Base-by-base conservation (phyloP, 2,888 invertebrate species). In the Phasia obesa region DNA sequence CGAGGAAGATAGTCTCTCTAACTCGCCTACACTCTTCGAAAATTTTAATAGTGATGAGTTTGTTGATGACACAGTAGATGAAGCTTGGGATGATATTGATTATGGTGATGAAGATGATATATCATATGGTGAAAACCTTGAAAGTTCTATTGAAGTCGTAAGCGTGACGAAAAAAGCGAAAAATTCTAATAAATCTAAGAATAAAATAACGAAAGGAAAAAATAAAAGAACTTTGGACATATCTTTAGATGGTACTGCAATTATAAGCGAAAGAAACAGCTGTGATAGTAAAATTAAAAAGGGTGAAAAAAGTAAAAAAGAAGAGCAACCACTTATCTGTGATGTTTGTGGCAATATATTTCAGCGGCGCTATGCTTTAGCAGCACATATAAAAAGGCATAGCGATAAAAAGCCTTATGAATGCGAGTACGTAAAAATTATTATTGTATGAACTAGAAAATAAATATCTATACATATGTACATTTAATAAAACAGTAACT, bases 381-480 rank as follows among this genome's bases (percentile, higher is more conserved):
- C 89, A 53, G 88, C 89, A 0, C 91, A 92, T 79, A 90, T 91
- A 90, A 87, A 90, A 42, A 86, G 91, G n/a, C 92, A 91, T 86
- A 88, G 89, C 23, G 87, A 89, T 59, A 90, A 90, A 49, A 88
- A 89, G 42, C 89, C 90, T 0, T 90, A 88, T 64, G 88, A 88
- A 70, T 91, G 91, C 89, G 90, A 91, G 91, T 91, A 86, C 85
- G 89, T 87, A 53, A 4, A 38, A n/a, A 27, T 11, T 44, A 44
- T 11, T 27, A 23, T 35, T 31, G n/a, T n/a, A n/a, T n/a, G n/a
- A n/a, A n/a, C n/a, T n/a, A n/a, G n/a, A n/a, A n/a, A n/a, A n/a
- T n/a, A n/a, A n/a, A n/a, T n/a, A n/a, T n/a, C n/a, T n/a, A n/a
- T n/a, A n/a, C n/a, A n/a, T n/a, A n/a, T n/a, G n/a, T n/a, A n/a